Evolutionary conservation across 1,140 invertebrate species (phyloP).

Genomic region (Lepidurus couesii): DNA sequence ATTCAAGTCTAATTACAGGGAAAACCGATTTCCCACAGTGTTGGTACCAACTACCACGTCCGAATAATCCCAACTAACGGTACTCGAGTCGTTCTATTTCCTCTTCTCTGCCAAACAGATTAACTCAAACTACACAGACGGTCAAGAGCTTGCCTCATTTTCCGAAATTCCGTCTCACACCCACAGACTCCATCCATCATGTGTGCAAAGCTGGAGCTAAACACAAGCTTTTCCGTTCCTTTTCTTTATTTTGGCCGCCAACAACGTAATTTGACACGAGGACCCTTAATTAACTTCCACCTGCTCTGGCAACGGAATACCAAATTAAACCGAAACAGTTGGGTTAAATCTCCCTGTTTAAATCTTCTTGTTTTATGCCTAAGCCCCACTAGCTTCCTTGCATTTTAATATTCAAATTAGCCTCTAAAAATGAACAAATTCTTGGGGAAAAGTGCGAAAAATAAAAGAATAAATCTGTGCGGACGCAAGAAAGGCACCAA

Average conservation of each 20-base stretch:
- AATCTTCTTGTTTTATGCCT: not conserved
- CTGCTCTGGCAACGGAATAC: not conserved
- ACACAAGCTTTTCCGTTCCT: not conserved
- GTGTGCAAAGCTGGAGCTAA: not conserved
- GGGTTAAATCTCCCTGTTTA: not conserved
- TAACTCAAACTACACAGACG: not conserved
- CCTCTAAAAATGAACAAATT: not conserved
- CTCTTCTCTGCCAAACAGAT: not conserved
- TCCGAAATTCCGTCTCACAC: not conserved
- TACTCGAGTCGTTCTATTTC: not conserved
- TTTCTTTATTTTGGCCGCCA: not conserved
- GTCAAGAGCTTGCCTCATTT: not conserved
- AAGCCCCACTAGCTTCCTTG: not conserved
- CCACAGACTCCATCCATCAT: not conserved
- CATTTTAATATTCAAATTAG: conserved; percentile 1
- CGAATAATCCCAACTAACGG: not conserved
- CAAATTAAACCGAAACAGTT: not conserved
- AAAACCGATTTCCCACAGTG: not conserved
- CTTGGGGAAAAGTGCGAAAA: not conserved
- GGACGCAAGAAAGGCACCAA: not conserved
- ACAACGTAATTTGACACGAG: not conserved
- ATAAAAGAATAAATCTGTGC: not conserved
- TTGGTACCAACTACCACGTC: not conserved
- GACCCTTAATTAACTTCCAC: not conserved
- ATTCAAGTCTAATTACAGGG: not conserved